A percentile compares a stretch with the other conserved stretches of the same genome.
These are phyloP conservation scores for Halcyon smyrnensis DNA, from an alignment of 2,797 vertebrate species.

Conservation along the genomic window DNA sequence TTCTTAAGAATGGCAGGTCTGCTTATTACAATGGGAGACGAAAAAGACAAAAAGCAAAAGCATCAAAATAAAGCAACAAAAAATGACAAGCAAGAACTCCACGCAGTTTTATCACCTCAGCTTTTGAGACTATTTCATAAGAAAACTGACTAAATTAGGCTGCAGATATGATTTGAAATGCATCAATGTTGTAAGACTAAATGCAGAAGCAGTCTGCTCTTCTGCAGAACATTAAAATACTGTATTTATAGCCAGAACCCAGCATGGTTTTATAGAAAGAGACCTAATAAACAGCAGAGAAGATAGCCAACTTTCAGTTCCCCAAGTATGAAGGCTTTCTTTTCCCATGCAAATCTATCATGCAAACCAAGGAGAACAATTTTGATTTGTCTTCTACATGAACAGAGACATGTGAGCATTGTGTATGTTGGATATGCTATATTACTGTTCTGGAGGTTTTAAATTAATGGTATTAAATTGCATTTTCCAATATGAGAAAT, in stretches of 20 bases:
- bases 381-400: not conserved
- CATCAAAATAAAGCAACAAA: conserved; percentile 18
- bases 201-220: not conserved
- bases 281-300: not conserved
- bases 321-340: not conserved
- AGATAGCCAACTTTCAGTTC: not conserved
- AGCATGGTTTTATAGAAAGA: not conserved
- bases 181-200: not conserved
- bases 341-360: not conserved
- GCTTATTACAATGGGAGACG: not conserved
- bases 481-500: not conserved
- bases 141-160: not conserved
- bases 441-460: not conserved
- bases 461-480: not conserved
- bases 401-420: not conserved
- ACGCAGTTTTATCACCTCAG: not conserved
- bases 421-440: not conserved
- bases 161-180: not conserved
- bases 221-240: not conserved
- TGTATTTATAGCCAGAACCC: not conserved
- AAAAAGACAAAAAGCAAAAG: conserved; percentile 29
- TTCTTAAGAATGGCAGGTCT: not conserved
- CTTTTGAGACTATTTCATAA: conserved; percentile 3
- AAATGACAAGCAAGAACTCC: not conserved
- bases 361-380: not conserved